phyloP scores from a whole-genome alignment of 2,113 vertebrate genomes.

The Limnothrissa miodon region DNA sequence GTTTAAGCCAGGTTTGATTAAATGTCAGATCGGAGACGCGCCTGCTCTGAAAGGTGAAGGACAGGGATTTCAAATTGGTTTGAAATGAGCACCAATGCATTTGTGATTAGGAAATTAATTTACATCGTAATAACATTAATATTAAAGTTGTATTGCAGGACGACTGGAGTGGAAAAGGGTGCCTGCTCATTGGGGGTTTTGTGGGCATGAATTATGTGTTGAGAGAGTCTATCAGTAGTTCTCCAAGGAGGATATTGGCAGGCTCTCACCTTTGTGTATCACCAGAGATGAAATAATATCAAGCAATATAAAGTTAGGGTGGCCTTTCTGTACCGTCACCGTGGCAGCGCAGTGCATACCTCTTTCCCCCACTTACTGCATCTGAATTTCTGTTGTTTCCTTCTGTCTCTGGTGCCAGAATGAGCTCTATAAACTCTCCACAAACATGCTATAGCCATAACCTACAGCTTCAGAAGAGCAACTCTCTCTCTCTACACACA shows the following conservation, averaged over 20 bases:
- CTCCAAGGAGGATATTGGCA: constrained; percentile 35
- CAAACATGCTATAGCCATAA: background rate
- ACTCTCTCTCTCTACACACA: too few relatives aligned
- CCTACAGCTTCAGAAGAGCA: background rate
- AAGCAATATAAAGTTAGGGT: too few relatives aligned
- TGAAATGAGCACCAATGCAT: constrained; percentile 32
- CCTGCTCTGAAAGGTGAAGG: constrained; percentile 40
- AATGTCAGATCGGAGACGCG: constrained; percentile 41
- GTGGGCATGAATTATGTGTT: constrained; percentile 26
- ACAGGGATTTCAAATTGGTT: constrained; percentile 35
- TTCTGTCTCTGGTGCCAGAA: background rate
- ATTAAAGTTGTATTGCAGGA: constrained; percentile 22
- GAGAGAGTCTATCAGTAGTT: constrained; percentile 34
- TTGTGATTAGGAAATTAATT: constrained; percentile 50
- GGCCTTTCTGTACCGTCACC: background rate
- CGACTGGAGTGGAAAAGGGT: constrained; percentile 32
- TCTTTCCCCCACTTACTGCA: background rate
- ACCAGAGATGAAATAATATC: constrained; percentile 18
- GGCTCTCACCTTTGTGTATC: constrained; percentile 21
- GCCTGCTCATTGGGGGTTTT: constrained; percentile 8
- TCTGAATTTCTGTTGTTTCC: background rate
- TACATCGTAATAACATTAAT: constrained; percentile 42
- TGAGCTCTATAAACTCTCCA: background rate
- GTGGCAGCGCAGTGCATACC: background rate
- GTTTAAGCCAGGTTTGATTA: constrained; percentile 53